Conservation (phyloP, 2,888 invertebrate genomes). For the Hypomecis punctinalis region DNA sequence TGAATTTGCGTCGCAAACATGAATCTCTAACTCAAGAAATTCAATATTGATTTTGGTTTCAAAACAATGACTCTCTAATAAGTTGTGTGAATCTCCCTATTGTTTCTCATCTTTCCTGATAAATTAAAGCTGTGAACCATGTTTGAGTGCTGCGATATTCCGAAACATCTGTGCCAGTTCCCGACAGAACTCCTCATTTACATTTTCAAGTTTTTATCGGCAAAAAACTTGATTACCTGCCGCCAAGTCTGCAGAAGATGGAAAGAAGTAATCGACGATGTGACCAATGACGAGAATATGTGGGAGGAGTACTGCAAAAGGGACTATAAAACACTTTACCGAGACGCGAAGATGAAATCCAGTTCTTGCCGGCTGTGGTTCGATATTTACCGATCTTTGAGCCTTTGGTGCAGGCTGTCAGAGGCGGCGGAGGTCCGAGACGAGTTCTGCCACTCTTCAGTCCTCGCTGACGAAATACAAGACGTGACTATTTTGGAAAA, state of each 20-base stretch:
- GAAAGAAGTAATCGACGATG: constrained; percentile 62
- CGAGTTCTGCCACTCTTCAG: constrained; percentile 58
- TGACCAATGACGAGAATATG: constrained; percentile 51
- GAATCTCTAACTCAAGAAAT: neutral
- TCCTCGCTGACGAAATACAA: constrained; percentile 56
- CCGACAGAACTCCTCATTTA: constrained; percentile 65
- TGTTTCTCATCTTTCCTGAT: neutral
- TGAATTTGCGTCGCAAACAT: no score
- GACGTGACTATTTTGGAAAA: constrained; percentile 57
- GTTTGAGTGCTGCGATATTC: constrained; percentile 15
- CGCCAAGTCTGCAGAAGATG: constrained; percentile 66
- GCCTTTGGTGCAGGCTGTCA: constrained; percentile 62
- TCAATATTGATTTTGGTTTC: neutral
- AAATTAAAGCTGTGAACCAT: constrained; percentile 12
- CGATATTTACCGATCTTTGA: constrained; percentile 65
- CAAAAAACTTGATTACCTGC: constrained; percentile 57
- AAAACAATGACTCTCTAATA: neutral
- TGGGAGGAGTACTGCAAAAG: constrained; percentile 61
- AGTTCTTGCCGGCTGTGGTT: constrained; percentile 53
- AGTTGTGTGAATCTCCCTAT: neutral
- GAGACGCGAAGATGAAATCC: constrained; percentile 54
- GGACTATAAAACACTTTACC: constrained; percentile 56
- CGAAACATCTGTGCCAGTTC: constrained; percentile 30
- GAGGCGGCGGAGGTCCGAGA: constrained; percentile 57
- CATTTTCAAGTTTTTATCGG: constrained; percentile 60